phyloP scores from a whole-genome alignment of 2,888 invertebrate species.

The Gari tellinella region DNA sequence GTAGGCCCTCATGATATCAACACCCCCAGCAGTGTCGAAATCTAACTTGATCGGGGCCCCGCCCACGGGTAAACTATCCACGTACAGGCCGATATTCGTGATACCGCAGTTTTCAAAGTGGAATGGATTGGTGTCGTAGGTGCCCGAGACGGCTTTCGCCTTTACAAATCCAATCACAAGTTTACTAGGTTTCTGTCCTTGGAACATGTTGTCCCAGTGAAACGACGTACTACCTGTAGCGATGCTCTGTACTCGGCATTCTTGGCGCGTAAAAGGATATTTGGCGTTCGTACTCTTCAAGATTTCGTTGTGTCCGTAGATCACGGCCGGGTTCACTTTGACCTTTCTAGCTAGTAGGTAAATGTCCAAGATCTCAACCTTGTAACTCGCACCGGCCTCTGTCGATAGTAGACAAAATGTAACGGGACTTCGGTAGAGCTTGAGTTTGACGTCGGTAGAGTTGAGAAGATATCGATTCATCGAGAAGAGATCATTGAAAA shows the following conservation, averaged over 20 bases:
- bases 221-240: conserved; percentile 14
- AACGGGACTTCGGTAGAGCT: not conserved
- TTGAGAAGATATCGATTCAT: conserved; percentile 13
- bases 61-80: conserved; percentile 23
- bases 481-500: conserved; percentile 10
- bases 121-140: conserved; percentile 31
- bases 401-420: not conserved
- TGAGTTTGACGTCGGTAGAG: conserved; percentile 1
- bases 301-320: conserved; percentile 32
- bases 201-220: too few relatives aligned
- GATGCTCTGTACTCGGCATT: conserved; percentile 23
- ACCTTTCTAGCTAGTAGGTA: conserved; percentile 33
- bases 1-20: conserved; percentile 19
- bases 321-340: conserved; percentile 45
- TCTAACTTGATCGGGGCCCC: conserved; percentile 32
- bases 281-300: conserved; percentile 22
- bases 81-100: conserved; percentile 17
- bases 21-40: conserved; percentile 6
- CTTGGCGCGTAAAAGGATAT: conserved; percentile 22
- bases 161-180: conserved; percentile 29
- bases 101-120: conserved; percentile 29
- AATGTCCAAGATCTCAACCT: conserved; percentile 13
- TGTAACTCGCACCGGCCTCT: not conserved
- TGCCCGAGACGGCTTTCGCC: conserved; percentile 19
- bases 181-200: conserved; percentile 22